These are phyloP conservation scores for Eubasilissa splendida DNA, from an alignment of 2,888 invertebrate species.

Conservation along the genomic window DNA sequence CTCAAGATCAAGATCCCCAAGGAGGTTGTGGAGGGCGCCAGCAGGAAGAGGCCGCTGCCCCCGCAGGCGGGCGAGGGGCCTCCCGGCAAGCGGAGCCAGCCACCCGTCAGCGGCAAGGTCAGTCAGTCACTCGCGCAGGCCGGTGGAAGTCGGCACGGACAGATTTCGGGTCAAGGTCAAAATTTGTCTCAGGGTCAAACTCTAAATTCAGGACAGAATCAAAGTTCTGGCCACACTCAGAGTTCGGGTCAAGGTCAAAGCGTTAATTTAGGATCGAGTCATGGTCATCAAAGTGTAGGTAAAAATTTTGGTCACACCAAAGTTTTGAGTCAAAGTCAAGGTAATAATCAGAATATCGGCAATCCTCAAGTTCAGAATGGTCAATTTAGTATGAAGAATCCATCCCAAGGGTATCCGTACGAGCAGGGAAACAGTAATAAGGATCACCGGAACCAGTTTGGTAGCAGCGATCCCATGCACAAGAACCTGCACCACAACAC, in stretches of 20 bases:
- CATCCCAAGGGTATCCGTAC: not conserved
- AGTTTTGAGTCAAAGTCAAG: not conserved
- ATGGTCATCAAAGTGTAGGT: not conserved
- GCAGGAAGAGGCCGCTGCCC: slow-evolving; percentile 63
- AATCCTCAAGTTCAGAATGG: not conserved
- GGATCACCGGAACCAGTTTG: not conserved
- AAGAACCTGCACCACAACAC: not conserved
- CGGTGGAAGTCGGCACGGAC: not conserved
- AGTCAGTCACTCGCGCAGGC: slow-evolving; percentile 21
- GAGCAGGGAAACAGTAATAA: not conserved
- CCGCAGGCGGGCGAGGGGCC: slow-evolving; percentile 54
- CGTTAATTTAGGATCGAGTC: no score
- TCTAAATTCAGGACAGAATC: no score
- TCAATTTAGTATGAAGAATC: not conserved
- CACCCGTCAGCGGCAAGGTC: slow-evolving; percentile 29
- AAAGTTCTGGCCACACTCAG: no score
- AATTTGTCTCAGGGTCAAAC: not conserved
- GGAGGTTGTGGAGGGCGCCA: slow-evolving; percentile 76
- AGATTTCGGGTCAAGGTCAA: slow-evolving; percentile 1
- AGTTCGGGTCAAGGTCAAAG: slow-evolving; percentile 3
- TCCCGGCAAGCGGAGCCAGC: slow-evolving; percentile 29
- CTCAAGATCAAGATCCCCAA: slow-evolving; percentile 88
- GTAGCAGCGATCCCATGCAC: not conserved
- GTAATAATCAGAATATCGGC: not conserved
- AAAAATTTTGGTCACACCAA: not conserved